phyloP scores from a whole-genome alignment of 2,888 invertebrate genomes.

The Chrysomela aeneicollis region DNA sequence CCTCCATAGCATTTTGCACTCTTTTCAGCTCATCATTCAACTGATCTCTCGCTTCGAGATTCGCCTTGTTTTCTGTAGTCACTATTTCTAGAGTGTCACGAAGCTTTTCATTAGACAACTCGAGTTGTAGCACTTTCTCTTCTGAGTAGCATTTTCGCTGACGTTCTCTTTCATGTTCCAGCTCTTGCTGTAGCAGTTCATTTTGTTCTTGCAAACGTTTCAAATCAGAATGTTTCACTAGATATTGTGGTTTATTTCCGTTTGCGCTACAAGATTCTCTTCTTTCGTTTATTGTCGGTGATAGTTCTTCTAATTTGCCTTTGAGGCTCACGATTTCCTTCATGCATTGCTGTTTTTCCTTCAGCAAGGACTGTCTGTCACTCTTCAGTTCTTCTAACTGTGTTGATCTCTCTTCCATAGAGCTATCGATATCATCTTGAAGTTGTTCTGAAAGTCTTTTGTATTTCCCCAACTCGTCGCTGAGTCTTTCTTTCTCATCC shows the following conservation, averaged over 20 bases:
- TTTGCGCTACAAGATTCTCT: background rate
- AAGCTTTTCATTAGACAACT: slow-evolving; percentile 12
- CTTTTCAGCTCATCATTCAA: slow-evolving; percentile 7
- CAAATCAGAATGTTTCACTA: background rate
- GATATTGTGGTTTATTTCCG: background rate
- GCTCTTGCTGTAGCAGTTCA: slow-evolving; percentile 13
- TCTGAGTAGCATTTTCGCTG: slow-evolving; percentile 15
- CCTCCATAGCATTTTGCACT: background rate
- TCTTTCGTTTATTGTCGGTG: background rate
- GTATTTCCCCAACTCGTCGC: background rate
- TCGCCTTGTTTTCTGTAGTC: slow-evolving; percentile 23
- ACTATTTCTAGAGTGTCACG: slow-evolving; percentile 16
- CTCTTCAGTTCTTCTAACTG: slow-evolving; percentile 1
- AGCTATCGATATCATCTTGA: background rate
- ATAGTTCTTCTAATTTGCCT: background rate
- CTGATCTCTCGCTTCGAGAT: slow-evolving; percentile 18
- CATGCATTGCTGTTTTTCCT: background rate
- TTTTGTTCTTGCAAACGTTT: background rate
- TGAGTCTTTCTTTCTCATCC: background rate
- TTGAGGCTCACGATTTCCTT: slow-evolving; percentile 8
- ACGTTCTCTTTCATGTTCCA: background rate
- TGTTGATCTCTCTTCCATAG: too few species aligned
- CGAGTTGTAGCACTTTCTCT: slow-evolving; percentile 10
- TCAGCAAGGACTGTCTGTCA: background rate
- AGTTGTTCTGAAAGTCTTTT: background rate